A percentile compares a stretch with the other conserved stretches of the same genome.
Evolutionary conservation across 30 jellyfish, hydroid and myxozoan species (phyloP).

Genomic region (Morbakka virulenta): DNA sequence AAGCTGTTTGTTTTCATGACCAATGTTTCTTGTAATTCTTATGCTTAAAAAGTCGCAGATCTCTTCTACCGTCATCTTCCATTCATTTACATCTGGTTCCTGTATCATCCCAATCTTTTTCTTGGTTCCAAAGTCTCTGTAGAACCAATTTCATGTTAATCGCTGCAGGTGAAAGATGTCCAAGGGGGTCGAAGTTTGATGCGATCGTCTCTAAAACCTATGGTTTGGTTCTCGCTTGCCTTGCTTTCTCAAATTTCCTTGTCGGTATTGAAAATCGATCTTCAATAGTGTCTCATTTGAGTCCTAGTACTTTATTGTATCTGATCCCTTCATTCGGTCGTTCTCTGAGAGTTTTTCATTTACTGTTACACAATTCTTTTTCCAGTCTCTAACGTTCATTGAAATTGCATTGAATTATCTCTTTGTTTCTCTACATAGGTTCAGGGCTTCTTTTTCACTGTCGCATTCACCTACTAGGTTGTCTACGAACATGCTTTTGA

Average conservation of each 20-base stretch:
- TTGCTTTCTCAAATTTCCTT: not conserved
- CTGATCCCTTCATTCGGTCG: not conserved
- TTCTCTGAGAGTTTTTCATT: not conserved
- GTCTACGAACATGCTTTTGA: constrained; percentile 21
- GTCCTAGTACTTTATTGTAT: constrained; percentile 27
- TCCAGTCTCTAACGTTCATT: constrained; percentile 36
- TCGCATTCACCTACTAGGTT: constrained; percentile 13
- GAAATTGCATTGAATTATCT: not conserved
- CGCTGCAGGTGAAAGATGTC: constrained; percentile 18
- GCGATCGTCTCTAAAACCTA: constrained; percentile 31
- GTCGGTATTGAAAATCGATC: constrained; percentile 8
- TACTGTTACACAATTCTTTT: not conserved
- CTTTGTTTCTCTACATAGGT: constrained; percentile 3
- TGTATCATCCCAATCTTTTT: constrained; percentile 38
- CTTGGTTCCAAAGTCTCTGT: constrained; percentile 28
- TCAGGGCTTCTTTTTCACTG: constrained; percentile 14
- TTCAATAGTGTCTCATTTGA: constrained; percentile 9
- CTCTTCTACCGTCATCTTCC: not conserved
- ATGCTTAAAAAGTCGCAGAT: not conserved
- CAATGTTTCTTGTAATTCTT: constrained; percentile 11
- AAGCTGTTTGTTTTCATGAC: constrained; percentile 13
- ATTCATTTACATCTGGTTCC: too few relatives aligned
- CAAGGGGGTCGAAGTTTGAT: constrained; percentile 10
- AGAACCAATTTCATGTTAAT: constrained; percentile 3
- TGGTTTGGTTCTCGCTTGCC: constrained; percentile 14